Base-by-base conservation (phyloP, 2,888 invertebrate species). In the Epirrita christyi region DNA sequence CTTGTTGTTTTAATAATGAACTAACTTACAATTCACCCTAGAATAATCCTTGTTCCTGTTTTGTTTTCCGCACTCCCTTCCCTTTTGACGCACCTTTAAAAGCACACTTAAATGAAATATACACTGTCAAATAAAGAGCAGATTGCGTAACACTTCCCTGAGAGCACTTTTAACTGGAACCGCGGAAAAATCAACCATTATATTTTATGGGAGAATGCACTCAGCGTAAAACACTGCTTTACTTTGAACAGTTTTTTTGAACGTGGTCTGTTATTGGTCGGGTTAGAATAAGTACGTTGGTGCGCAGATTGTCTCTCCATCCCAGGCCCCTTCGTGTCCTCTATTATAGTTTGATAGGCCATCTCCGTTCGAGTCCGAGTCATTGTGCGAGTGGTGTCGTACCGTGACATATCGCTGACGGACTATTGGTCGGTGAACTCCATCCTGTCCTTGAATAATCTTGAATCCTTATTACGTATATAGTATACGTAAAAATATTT, bases 311-410 rank as follows among this genome's bases (percentile, higher is more conserved):
- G 76, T 67, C 71, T 71, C 74, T 82, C 79, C 81, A 83, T 67
- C 81, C n/a, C 83, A 83, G 88, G 86, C 89, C 91, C 90, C 91
- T 87, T 44, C 59, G 49, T 80, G 78, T 83, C 72, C 77, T 83
- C 84, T 81, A 88, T 89, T 86, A 89, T 84, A 80, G 82, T 86
- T 86, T 91, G 91, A 91, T 91, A 78, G 86, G 78, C 83, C 81
- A 91, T 80, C 90, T 91, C 91, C 91, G 91, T 88, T 88, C 76
- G 9, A 15, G 14, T 56, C 8, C 6, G 50, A 56, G 53, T 64
- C 44, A 64, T 61, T 62, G 62, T 62, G 48, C 49, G 59, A 63
- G 53, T 56, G 54, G 49, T 49, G 56, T 63, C 58, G 61, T 62
- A 67, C 61, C 58, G 53, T 67, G 59, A 57, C 64, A 59, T 65